phyloP scores from a whole-genome alignment of 2,797 vertebrate genomes.

The Oceanodroma leucorhoa region DNA sequence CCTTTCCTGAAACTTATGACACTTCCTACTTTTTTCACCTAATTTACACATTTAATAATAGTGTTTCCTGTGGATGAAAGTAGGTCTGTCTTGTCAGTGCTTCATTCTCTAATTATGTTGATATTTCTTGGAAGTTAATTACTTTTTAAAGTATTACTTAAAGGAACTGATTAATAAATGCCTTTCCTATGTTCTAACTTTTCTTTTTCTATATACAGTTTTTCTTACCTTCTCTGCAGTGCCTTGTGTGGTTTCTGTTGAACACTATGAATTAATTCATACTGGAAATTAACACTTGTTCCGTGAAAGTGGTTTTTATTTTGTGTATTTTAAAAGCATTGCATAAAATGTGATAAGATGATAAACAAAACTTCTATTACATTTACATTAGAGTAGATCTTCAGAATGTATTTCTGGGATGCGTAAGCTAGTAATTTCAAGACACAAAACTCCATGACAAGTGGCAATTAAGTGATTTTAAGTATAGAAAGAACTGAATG shows the following conservation, averaged over 20 bases:
- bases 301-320: neutral
- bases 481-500: neutral
- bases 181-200: constrained; percentile 5
- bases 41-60: neutral
- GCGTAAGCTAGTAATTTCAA: neutral
- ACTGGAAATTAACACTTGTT: neutral
- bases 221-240: neutral
- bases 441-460: neutral
- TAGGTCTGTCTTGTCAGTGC: neutral
- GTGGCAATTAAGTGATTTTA: neutral
- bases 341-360: neutral
- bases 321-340: neutral
- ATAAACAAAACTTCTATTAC: neutral
- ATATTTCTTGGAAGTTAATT: neutral
- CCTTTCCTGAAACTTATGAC: constrained; percentile 38
- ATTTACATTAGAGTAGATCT: neutral
- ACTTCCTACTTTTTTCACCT: constrained; percentile 17
- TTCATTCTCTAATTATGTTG: constrained; percentile 12
- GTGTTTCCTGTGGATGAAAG: neutral
- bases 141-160: neutral
- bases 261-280: neutral
- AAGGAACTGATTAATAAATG: neutral
- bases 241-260: neutral
- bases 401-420: neutral
- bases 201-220: neutral